Base-by-base conservation (phyloP, 2,113 vertebrate genomes). In the Nycticryphes semicollaris region DNA sequence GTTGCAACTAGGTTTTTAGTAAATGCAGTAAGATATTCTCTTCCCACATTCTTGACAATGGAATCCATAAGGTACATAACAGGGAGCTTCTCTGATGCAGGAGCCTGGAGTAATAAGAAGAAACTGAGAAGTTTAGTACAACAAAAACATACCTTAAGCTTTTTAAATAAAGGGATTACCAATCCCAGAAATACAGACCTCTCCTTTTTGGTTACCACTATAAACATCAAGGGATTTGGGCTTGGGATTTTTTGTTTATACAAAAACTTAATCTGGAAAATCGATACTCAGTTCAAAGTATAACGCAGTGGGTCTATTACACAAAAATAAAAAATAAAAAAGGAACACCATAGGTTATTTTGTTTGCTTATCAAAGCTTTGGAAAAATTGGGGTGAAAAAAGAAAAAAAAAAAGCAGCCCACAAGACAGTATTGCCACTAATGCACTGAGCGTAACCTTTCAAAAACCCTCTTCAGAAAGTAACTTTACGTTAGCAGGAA, bases 61-160 rank as follows among this genome's bases (percentile, higher is more conserved):
- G 99, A 99, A 99, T 99, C 99, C 99, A 99, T 99, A 98, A 99
- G 99, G 98, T 99, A 99, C 99, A 99, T 99, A 98, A 99, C 99
- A 33, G 99, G 99, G 87, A 99, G 99, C 99, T 99, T 99, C 99
- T 99, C 99, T 96, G 98, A 97, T 94, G 99, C 60, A 95, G 99
- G 98, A 95, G 99, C 99, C 99, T 99, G 98, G 98, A 98, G 98
- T 98, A 98, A 99, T 98, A 99, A 99, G 99, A 98, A 99, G 99
- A 98, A 99, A 99, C 99, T 99, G 98, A 98, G 98, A 99, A 99
- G 98, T 99, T 99, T 99, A 99, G 99, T 99, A 99, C 97, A 97
- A 99, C 97, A 98, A 97, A 96, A 97, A 89, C 88, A 97, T 56
- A 77, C n/a, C 86, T 82, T n/a, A 53, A 96, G 30, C 60, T 95